Evolutionary conservation across 2,113 vertebrate species (phyloP), one percentile per base, ranked within the genome.

Genomic region (Nanorana parkeri): DNA sequence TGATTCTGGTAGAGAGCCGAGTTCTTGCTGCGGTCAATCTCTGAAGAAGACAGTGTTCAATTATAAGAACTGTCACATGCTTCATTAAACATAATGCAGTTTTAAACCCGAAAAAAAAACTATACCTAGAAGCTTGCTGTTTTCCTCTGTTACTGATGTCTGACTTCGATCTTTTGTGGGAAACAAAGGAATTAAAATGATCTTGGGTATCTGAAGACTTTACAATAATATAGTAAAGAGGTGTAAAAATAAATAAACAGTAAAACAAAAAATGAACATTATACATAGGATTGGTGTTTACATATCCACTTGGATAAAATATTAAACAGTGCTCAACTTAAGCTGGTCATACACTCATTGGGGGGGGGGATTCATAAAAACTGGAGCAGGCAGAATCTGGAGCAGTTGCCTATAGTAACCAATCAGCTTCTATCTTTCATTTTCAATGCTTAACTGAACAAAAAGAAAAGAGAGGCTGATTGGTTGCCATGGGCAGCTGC

Each of bases 1-100:
- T 94, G 95, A 88, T 94, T 96, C 90, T 96, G 96, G 89, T 96
- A 97, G n/a, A 94, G 91, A 29, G 90, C 94, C 77, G 94, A 94
- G 64, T 92, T 73, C 88, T 95, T 96, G 20, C 83, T 91, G 90
- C 75, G 90, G 92, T 81, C 69, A 67, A 75, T 55, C 4, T 81
- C 69, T 81, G 28, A 2, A 66, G 52, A 36, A 81, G n/a, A 74
- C 10, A 81, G 17, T 21, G 11, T 24, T 58, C 1, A 26, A 28
- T 75, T 74, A n/a, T 0, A 17, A 55, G 1, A 19, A 0, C 5
- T 17, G 20, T n/a, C 54, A 8, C 52, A 23, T 16, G 20, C 20
- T 20, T 32, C 24, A 56, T 13, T 19, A 23, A 5, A 13, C 32
- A 23, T 21, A n/a, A 63, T 20, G 20, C 3, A 13, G 17, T 61